Evolutionary conservation across 2,113 vertebrate species (phyloP), one percentile per base, ranked within the genome.

Genomic region (Prionailurus viverrinus): DNA sequence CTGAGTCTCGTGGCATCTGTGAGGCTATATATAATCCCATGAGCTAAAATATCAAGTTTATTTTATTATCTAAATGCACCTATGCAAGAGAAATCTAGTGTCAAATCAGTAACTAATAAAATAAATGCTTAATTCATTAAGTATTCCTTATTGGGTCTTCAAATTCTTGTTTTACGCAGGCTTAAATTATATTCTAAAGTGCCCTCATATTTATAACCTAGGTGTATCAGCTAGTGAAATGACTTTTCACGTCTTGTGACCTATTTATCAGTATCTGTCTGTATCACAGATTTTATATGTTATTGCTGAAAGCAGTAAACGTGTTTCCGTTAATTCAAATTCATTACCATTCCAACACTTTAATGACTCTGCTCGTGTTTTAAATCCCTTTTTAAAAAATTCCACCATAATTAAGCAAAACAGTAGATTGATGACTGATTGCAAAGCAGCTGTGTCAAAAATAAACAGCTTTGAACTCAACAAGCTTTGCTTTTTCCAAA

Each of bases 391-490:
- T 65, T 90, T 55, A 98, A 97, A 96, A 58, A 94, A 95, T 95
- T 86, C 81, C 81, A 58, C 81, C 66, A 3, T 94, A 97, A 97
- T 95, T 78, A 97, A 93, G 94, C 90, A 79, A 97, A 93, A 91
- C 78, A 68, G 91, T 68, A 58, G 66, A 94, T 82, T 78, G 88
- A 96, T 95, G 96, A 81, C 81, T 83, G 94, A 97, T 92, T 88
- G 63, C 79, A 19, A 95, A 88, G 39, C 9, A 79, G 53, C 80
- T 33, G 31, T 82, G 87, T 94, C 80, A 76, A 93, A 98, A 97
- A 94, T 58, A 98, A 97, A 97, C 84, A 81, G 66, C 90, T 95
- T 92, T 94, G 90, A 71, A 95, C 89, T 74, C 83, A 94, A 82
- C 61, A 92, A 85, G 45, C 94, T 82, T 82, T 55, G 58, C 76